Percentiles rank a stretch among this genome's conserved stretches.
Evolutionary conservation across 2,797 vertebrate genomes (phyloP).

Genomic region (Heliangelus exortis): DNA sequence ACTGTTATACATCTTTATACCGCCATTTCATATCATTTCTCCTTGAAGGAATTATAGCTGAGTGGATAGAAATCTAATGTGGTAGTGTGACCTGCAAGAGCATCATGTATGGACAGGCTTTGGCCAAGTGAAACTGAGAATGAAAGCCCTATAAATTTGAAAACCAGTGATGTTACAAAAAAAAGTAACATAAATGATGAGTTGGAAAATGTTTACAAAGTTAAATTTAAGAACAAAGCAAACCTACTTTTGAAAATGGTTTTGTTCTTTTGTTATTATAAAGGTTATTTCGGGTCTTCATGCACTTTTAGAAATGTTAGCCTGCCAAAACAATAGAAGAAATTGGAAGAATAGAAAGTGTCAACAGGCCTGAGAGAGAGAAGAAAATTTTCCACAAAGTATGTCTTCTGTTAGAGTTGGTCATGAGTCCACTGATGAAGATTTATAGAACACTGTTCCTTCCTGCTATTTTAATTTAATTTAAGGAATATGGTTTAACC

Average conservation of each 20-base stretch:
- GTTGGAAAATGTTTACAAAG: neutral
- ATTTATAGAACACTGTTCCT: neutral
- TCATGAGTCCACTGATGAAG: neutral
- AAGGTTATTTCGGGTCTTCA: neutral
- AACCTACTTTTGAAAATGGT: neutral
- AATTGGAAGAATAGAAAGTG: neutral
- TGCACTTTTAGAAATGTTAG: neutral
- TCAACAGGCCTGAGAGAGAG: neutral
- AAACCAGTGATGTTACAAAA: neutral
- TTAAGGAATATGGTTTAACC: neutral
- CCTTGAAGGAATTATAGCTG: neutral
- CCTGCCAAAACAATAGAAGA: neutral
- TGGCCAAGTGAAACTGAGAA: neutral
- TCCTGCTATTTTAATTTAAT: neutral
- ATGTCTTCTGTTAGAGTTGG: neutral
- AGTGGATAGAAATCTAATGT: neutral
- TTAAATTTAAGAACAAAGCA: neutral
- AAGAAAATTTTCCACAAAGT: neutral
- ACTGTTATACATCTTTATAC: neutral
- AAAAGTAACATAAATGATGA: neutral
- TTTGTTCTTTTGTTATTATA: neutral
- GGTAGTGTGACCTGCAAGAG: neutral
- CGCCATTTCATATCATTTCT: neutral
- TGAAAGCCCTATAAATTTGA: neutral
- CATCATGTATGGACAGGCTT: fast-evolving